Base-by-base conservation (phyloP, 2,113 vertebrate species). In the Peucedramus taeniatus region DNA sequence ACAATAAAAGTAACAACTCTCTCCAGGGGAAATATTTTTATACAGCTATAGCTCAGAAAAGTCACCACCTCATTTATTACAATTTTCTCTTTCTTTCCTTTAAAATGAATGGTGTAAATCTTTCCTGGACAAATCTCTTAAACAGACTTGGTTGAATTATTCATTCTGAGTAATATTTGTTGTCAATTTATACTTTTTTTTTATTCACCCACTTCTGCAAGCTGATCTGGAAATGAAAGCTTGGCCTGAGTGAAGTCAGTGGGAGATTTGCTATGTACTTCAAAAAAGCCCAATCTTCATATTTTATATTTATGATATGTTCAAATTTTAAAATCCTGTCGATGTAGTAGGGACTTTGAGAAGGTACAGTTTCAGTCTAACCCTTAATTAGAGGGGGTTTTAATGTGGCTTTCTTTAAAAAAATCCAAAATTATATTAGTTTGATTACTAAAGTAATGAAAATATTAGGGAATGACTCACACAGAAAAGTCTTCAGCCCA, bases 1-100 rank as follows among this genome's bases (percentile, higher is more conserved):
- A 91, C 87, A 90, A 91, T 93, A 93, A 94, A 96, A 94, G 91
- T 87, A 96, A 96, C 91, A 96, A 74, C 26, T 91, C 42, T 94
- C 79, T 91, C 87, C 77, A 68, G 89, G 93, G 87, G 70, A 90
- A 96, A 91, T 94, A 91, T 80, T 91, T 97, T 91, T 80, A 74
- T 89, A 87, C 20, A 83, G n/a, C 87, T 59, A 85, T 87, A 95
- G 45, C 84, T 95, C 91, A 93, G 76, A 91, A 89, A 95, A 93
- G 65, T 71, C 89, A 65, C 59, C 54, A 79, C 33, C 40, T 84
- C 78, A 85, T 95, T 95, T 96, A 94, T 96, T 94, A 93, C 23
- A 42, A 87, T 80, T 94, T 91, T 85, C 50, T 69, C 24, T 76
- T 95, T 91, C 53, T 76, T 87, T 91, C 70, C 83, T 89, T 91